Evolutionary conservation across 2,113 vertebrate species (phyloP).

Genomic region (Sphyrna mokarran): DNA sequence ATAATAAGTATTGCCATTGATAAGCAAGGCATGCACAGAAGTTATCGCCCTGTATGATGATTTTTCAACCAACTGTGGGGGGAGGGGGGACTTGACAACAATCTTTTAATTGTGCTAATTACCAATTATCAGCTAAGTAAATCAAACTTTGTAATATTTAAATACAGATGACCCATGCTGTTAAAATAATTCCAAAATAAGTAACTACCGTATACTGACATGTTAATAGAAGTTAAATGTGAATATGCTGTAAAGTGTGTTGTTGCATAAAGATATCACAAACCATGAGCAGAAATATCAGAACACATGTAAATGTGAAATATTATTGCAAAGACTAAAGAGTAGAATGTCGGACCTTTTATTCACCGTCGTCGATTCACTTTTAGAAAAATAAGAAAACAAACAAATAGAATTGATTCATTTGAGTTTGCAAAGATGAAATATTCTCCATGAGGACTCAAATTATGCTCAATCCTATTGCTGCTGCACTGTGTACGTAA

Average conservation of each 20-base stretch:
- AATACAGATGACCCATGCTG: slow-evolving; percentile 30
- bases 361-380: slow-evolving; percentile 9
- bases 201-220: slow-evolving; percentile 29
- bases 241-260: slow-evolving; percentile 35
- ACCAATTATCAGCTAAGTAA: slow-evolving; percentile 36
- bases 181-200: slow-evolving; percentile 29
- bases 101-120: slow-evolving; percentile 34
- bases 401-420: slow-evolving; percentile 26
- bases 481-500: slow-evolving; percentile 63
- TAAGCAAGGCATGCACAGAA: slow-evolving; percentile 27
- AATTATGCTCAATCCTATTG: slow-evolving; percentile 44
- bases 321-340: not conserved
- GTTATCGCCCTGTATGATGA: slow-evolving; percentile 19
- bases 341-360: slow-evolving; percentile 15
- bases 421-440: slow-evolving; percentile 23
- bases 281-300: not conserved
- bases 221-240: slow-evolving; percentile 34
- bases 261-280: slow-evolving; percentile 36
- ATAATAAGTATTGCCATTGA: slow-evolving; percentile 40
- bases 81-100: slow-evolving; percentile 14
- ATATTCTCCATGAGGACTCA: not conserved
- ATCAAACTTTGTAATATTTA: slow-evolving; percentile 34
- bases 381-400: not conserved
- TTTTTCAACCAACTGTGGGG: slow-evolving; percentile 13
- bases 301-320: slow-evolving; percentile 32